Evolutionary conservation across 2,888 invertebrate genomes (phyloP).

Genomic region (Gnatocerus cornutus): DNA sequence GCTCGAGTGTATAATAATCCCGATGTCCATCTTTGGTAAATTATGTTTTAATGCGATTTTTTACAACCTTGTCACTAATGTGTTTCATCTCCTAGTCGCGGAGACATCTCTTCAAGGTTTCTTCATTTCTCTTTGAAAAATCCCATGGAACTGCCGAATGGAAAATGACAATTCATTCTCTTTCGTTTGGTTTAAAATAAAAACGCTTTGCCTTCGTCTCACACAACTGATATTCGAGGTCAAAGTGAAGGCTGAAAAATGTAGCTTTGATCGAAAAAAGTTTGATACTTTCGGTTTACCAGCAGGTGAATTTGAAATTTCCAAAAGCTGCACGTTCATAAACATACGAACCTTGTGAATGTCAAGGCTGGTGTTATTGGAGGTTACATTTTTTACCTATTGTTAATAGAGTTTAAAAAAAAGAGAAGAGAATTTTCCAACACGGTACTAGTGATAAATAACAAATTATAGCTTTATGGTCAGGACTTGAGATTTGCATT

Average conservation of each 20-base stretch:
- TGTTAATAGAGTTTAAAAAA: slow-evolving; percentile 15
- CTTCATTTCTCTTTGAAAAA: slow-evolving; percentile 25
- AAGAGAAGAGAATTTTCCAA: slow-evolving; percentile 26
- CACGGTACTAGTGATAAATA: slow-evolving; percentile 14
- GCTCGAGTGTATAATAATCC: slow-evolving; percentile 9
- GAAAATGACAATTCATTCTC: slow-evolving; percentile 43
- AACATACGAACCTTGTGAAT: slow-evolving; percentile 29
- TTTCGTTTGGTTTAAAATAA: slow-evolving; percentile 44
- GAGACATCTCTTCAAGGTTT: slow-evolving; percentile 32
- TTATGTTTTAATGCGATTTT: slow-evolving; percentile 40
- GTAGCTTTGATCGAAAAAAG: slow-evolving; percentile 18
- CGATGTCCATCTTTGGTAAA: slow-evolving; percentile 25
- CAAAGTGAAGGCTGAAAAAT: slow-evolving; percentile 46
- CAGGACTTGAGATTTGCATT: slow-evolving; percentile 11
- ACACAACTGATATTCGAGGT: slow-evolving; percentile 44
- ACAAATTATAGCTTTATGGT: slow-evolving; percentile 29
- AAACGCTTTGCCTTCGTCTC: slow-evolving; percentile 38
- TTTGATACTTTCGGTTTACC: slow-evolving; percentile 25
- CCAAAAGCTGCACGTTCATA: slow-evolving; percentile 19
- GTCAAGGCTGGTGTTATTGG: slow-evolving; percentile 21
- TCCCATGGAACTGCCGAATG: slow-evolving; percentile 7
- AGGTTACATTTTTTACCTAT: slow-evolving; percentile 6
- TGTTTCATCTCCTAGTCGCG: slow-evolving; percentile 26
- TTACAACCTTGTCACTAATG: slow-evolving; percentile 35
- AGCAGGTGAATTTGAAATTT: slow-evolving; percentile 38